Conservation (phyloP, 2,113 vertebrate genomes). For the Neodontobutis hainanensis region DNA sequence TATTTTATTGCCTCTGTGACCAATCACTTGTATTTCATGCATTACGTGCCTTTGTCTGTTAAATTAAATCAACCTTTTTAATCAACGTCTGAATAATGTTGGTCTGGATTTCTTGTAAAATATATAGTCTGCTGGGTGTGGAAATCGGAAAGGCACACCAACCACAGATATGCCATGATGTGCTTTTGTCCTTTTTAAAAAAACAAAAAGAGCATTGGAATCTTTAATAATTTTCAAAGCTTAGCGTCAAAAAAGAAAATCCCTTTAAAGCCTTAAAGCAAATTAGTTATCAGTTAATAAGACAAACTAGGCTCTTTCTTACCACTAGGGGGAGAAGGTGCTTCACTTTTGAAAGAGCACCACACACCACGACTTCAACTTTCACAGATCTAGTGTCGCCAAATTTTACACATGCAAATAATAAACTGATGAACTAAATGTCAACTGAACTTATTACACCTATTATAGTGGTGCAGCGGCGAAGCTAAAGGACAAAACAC, state of each 20-base stretch:
- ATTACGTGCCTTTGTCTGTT: conserved; percentile 74
- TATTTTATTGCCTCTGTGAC: conserved; percentile 48
- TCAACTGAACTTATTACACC: neutral
- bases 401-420: neutral
- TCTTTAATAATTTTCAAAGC: neutral
- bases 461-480: neutral
- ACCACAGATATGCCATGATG: neutral
- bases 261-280: neutral
- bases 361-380: conserved; percentile 10
- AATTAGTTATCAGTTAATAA: neutral
- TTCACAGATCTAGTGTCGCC: neutral
- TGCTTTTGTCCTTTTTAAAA: neutral
- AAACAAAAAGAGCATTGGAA: neutral
- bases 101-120: neutral
- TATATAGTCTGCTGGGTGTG: neutral
- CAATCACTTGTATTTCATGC: conserved; percentile 50
- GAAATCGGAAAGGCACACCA: neutral
- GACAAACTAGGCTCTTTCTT: neutral
- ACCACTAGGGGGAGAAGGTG: conserved; percentile 53
- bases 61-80: conserved; percentile 74
- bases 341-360: conserved; percentile 19
- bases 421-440: neutral
- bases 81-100: conserved; percentile 17
- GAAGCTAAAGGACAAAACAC: neutral
- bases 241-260: neutral